These are phyloP conservation scores for Anas platyrhynchos DNA, from an alignment of 2,113 vertebrate genomes.

Conservation along the genomic window DNA sequence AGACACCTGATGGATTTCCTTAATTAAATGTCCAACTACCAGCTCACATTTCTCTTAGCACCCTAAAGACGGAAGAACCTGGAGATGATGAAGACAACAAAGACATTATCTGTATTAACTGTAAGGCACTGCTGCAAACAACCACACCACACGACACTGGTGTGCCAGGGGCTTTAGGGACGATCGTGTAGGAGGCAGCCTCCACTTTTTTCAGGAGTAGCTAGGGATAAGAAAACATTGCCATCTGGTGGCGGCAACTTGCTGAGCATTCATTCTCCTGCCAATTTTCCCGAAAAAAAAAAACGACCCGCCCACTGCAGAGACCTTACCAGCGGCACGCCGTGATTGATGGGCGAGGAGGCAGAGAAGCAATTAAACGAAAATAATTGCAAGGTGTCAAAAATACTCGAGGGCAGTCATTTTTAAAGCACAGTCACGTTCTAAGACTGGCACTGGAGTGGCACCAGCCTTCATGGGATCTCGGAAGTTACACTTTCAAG, in stretches of 20 bases:
- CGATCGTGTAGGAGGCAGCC: neutral
- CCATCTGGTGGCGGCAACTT: conserved; percentile 32
- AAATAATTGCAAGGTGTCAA: neutral
- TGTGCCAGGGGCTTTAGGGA: neutral
- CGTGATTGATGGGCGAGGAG: neutral
- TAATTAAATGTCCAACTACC: neutral
- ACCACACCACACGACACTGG: neutral
- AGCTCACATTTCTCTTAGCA: neutral
- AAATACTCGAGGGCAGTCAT: neutral
- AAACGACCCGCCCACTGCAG: neutral
- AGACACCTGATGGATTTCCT: neutral
- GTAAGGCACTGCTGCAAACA: neutral
- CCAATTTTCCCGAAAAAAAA: fast-evolving
- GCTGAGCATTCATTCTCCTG: fast-evolving
- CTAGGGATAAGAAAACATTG: neutral
- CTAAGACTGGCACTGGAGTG: neutral
- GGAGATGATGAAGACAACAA: fast-evolving
- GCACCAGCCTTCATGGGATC: neutral
- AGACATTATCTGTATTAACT: neutral
- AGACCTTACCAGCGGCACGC: neutral
- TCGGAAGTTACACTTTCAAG: fast-evolving
- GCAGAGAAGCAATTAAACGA: neutral
- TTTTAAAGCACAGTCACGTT: neutral
- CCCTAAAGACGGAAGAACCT: neutral
- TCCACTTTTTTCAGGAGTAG: too few relatives aligned